Evolutionary conservation across 2,113 vertebrate genomes (phyloP).

Genomic region (Struthio camelus): DNA sequence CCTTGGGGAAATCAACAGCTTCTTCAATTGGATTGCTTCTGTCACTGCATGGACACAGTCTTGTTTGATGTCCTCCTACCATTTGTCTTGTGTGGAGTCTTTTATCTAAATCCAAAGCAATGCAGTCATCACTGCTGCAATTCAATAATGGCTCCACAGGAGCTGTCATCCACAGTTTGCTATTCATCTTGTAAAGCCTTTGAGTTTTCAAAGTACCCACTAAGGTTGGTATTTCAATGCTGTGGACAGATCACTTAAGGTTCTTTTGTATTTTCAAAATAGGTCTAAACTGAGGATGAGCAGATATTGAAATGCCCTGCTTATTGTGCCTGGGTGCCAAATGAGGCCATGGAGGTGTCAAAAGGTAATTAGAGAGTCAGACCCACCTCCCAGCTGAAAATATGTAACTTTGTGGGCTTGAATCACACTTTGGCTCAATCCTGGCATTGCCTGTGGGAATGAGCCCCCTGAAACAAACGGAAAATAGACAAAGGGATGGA

Average conservation of each 20-base stretch:
- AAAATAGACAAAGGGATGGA: not conserved
- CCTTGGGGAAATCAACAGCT: conserved; percentile 91
- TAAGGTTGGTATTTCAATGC: conserved; percentile 81
- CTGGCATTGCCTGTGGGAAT: conserved; percentile 11
- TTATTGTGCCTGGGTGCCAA: conserved; percentile 63
- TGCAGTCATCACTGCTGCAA: conserved; percentile 92
- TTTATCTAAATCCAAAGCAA: conserved; percentile 99
- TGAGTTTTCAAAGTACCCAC: conserved; percentile 83
- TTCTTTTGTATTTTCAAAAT: conserved; percentile 80
- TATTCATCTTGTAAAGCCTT: conserved; percentile 93
- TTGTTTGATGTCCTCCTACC: conserved; percentile 97
- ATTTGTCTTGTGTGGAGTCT: conserved; percentile 95
- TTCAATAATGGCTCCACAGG: conserved; percentile 95
- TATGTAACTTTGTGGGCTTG: not conserved
- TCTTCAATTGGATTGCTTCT: conserved; percentile 93
- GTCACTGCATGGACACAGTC: conserved; percentile 92
- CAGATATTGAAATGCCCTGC: conserved; percentile 66
- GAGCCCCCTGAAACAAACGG: not conserved
- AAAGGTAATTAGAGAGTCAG: conserved; percentile 62
- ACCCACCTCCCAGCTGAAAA: conserved; percentile 13
- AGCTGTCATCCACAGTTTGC: conserved; percentile 95
- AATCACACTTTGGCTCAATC: conserved; percentile 11
- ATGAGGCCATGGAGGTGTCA: conserved; percentile 47
- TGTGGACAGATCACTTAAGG: conserved; percentile 75
- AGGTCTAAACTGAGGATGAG: conserved; percentile 71